Base-by-base conservation (phyloP, 2,113 vertebrate species). In the Triplophysa dalaica region DNA sequence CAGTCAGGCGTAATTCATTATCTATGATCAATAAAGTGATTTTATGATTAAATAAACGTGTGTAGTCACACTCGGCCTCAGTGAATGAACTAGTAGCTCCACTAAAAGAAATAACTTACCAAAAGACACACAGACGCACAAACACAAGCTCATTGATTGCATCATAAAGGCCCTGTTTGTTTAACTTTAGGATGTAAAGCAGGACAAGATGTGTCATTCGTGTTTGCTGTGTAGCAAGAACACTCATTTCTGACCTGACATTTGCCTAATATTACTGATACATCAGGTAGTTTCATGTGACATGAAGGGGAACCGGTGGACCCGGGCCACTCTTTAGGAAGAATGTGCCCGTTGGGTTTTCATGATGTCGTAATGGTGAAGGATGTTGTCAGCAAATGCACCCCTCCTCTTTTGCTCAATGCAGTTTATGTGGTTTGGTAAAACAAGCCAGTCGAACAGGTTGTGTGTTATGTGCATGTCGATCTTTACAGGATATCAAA, bases 241-340 rank as follows among this genome's bases (percentile, higher is more conserved):
- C 10, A 60, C 64, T 67, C 24, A 43, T 26, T 22, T 78, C 29
- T 58, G 29, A 2, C 17, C 3, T 79, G 63, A 80, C 72, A 61
- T 80, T 76, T 70, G 41, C 17, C 2, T 68, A 38, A 45, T 65
- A 33, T 19, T 19, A 8, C 43, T 80, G 65, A 70, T 60, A 58
- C 43, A 24, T 69, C 63, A 33, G 60, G 8, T 19, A 52, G 70
- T 79, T 64, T 54, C 48, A 52, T 54, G 13, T 19, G 2, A 70
- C 29, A 52, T 2, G 11, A 52, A 7, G 12, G 8, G 48, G 10
- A 50, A 50, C 33, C 33, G 33, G 33, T 38, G 33, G 48, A 48
- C 48, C 48, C 48, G 14, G 48, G 48, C 48, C 4, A 13, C 4
- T 11, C 14, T 50, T 50, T 13, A 50, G 48, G 48, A 50, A 50